These are phyloP conservation scores for Ceyx erithaca DNA, from an alignment of 2,797 vertebrate species.

Conservation along the genomic window DNA sequence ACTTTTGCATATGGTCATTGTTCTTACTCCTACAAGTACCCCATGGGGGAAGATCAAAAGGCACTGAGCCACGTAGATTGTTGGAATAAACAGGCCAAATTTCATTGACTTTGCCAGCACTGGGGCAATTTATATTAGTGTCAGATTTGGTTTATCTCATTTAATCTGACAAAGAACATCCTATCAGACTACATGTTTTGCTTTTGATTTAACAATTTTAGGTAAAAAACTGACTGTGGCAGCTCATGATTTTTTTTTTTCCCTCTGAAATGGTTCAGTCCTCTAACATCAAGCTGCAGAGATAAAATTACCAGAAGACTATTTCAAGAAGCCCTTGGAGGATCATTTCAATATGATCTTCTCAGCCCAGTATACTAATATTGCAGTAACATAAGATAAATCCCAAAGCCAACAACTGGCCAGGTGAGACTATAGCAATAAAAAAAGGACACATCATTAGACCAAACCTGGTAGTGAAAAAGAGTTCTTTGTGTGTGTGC, in stretches of 20 bases:
- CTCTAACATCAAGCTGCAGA: background rate
- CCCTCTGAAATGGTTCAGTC: background rate
- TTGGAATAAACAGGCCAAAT: background rate
- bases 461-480: background rate
- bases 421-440: background rate
- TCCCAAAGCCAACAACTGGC: background rate
- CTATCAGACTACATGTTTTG: background rate
- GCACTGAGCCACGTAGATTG: background rate
- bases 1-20: background rate
- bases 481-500: background rate
- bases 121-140: background rate
- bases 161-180: slow-evolving; percentile 18
- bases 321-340: background rate
- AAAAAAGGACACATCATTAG: background rate
- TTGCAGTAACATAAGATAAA: background rate
- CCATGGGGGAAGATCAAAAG: background rate
- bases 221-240: background rate
- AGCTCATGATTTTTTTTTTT: background rate
- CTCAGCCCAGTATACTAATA: background rate
- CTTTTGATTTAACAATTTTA: background rate
- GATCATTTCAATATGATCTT: background rate
- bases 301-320: background rate
- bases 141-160: background rate
- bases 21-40: background rate
- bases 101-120: background rate